phyloP scores from a whole-genome alignment of 1,140 invertebrate genomes.

The Diabrotica undecimpunctata region DNA sequence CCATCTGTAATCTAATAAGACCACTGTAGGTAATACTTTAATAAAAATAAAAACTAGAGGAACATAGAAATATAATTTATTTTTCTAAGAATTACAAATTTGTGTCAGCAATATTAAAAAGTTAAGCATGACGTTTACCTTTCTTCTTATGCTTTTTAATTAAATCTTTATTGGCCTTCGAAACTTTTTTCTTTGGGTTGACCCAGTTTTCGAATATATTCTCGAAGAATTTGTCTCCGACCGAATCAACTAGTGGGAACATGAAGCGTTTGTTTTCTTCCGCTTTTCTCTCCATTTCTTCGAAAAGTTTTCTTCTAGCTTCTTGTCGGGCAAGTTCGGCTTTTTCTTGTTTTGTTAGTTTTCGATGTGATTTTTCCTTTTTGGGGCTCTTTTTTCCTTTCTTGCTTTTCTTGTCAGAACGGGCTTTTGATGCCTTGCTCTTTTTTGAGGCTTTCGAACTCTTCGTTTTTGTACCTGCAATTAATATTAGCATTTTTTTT shows the following conservation, averaged over 20 bases:
- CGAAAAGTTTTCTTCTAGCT: conserved; percentile 19
- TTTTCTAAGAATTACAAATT: too few relatives aligned
- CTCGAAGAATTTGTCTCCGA: conserved; percentile 30
- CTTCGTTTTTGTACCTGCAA: neutral
- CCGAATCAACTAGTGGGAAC: conserved; percentile 36
- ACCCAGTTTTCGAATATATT: conserved; percentile 36
- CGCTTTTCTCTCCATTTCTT: conserved; percentile 15
- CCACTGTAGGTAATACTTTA: too few relatives aligned
- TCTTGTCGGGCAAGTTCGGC: conserved; percentile 22
- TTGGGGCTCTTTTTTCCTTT: conserved; percentile 16
- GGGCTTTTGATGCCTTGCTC: conserved; percentile 16
- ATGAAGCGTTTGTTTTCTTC: conserved; percentile 32
- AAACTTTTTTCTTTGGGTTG: conserved; percentile 17
- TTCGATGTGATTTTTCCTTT: conserved; percentile 12
- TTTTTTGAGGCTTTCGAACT: neutral
- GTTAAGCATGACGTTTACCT: neutral
- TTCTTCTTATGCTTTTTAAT: conserved; percentile 17
- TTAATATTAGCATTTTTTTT: conserved; percentile 5
- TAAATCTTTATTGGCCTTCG: conserved; percentile 13
- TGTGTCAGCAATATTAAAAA: too few relatives aligned
- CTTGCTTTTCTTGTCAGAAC: conserved; percentile 15
- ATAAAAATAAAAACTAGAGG: too few relatives aligned
- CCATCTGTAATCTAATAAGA: too few relatives aligned
- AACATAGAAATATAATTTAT: too few relatives aligned
- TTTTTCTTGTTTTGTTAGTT: conserved; percentile 26